phyloP scores from a whole-genome alignment of 2,113 vertebrate species.

The Sinocyclocheilus anophthalmus region DNA sequence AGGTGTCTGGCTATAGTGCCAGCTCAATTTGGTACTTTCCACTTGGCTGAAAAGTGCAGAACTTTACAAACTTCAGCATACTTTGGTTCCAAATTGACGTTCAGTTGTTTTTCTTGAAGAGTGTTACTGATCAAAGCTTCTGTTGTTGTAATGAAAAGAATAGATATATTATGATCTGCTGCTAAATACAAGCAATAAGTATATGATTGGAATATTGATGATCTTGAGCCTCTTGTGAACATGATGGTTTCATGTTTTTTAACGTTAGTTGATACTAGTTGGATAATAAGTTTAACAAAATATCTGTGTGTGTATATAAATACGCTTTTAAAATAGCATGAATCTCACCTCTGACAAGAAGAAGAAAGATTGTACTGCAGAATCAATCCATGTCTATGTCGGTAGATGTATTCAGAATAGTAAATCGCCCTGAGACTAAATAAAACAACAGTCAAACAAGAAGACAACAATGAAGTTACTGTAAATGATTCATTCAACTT shows the following conservation, averaged over 20 bases:
- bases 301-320: too few relatives aligned
- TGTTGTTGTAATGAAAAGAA: not conserved
- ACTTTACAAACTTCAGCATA: not conserved
- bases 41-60: not conserved
- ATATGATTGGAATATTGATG: too few relatives aligned
- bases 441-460: not conserved
- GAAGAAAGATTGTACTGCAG: not conserved
- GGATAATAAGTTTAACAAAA: too few relatives aligned
- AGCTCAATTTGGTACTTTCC: not conserved
- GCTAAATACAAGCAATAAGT: too few relatives aligned
- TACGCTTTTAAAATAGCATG: not conserved
- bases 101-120: too few relatives aligned
- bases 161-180: too few relatives aligned
- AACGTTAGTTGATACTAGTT: too few relatives aligned
- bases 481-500: not conserved
- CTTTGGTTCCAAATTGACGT: not conserved
- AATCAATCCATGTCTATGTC: conserved; percentile 17
- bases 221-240: too few relatives aligned
- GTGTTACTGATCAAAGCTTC: not conserved
- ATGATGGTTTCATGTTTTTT: not conserved
- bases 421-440: not conserved
- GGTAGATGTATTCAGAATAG: not conserved
- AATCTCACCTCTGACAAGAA: conserved; percentile 21
- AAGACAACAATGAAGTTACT: not conserved
- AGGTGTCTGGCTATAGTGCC: not conserved